These are phyloP conservation scores for Ceratoteleas bidentatus DNA, from an alignment of 1,140 invertebrate genomes.

Conservation along the genomic window DNA sequence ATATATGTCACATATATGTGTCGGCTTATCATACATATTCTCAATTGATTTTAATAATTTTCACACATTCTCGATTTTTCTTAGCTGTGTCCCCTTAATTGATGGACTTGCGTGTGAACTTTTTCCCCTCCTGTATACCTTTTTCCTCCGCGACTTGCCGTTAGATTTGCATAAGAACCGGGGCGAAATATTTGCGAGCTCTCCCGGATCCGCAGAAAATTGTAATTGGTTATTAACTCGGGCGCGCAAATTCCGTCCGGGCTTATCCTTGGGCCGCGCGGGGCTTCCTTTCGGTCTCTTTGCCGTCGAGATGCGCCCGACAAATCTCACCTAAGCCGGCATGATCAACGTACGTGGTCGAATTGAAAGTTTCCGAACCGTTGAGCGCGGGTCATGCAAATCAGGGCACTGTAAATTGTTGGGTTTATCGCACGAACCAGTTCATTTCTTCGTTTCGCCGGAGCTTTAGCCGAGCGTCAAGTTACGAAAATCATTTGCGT, in stretches of 20 bases:
- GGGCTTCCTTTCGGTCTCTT: slow-evolving; percentile 53
- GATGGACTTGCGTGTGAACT: too few relatives aligned
- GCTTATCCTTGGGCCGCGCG: slow-evolving; percentile 46
- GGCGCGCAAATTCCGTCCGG: slow-evolving; percentile 45
- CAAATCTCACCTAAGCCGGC: slow-evolving; percentile 64
- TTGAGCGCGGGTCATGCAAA: slow-evolving; percentile 63
- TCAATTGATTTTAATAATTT: too few relatives aligned
- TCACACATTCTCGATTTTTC: too few relatives aligned
- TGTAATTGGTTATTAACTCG: slow-evolving; percentile 62
- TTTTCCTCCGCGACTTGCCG: too few relatives aligned
- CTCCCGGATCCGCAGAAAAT: slow-evolving; percentile 28
- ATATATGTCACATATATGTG: too few relatives aligned
- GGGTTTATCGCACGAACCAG: slow-evolving; percentile 50
- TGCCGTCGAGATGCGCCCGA: slow-evolving; percentile 51
- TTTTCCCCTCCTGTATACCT: too few relatives aligned
- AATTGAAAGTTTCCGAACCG: slow-evolving; percentile 65
- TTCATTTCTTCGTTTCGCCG: slow-evolving; percentile 49
- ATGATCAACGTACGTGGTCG: slow-evolving; percentile 64
- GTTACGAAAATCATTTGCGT: slow-evolving; percentile 13
- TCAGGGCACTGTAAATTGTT: slow-evolving; percentile 57
- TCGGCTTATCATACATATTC: too few relatives aligned
- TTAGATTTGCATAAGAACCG: slow-evolving; percentile 48
- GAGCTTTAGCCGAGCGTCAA: slow-evolving; percentile 19
- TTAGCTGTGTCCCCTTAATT: too few relatives aligned
- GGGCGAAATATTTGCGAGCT: slow-evolving; percentile 44